Percentiles rank a stretch among this genome's conserved stretches.
phyloP scores from a whole-genome alignment of 2,113 vertebrate species.

The Ascaphus truei region DNA sequence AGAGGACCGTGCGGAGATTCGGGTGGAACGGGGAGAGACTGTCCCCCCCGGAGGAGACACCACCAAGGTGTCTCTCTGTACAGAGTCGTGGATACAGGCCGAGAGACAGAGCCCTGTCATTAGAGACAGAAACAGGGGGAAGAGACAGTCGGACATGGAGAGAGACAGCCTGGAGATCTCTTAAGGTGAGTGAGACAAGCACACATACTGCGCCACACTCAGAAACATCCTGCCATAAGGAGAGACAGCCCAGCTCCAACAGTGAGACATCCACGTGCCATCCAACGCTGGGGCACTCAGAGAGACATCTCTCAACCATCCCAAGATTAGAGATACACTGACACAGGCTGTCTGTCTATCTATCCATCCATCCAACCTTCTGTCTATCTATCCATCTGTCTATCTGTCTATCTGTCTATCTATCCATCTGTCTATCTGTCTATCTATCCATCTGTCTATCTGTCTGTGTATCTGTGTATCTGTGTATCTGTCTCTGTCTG shows the following conservation, averaged over 20 bases:
- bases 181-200: not conserved
- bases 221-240: not conserved
- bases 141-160: not conserved
- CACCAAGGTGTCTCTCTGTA: constrained; percentile 6
- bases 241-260: not conserved
- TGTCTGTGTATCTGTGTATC: too few relatives aligned
- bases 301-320: not conserved
- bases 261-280: not conserved
- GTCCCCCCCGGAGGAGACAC: not conserved
- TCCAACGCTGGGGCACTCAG: not conserved
- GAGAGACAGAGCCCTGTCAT: not conserved
- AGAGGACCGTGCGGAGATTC: not conserved
- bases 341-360: not conserved
- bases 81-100: constrained; percentile 6
- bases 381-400: too few relatives aligned
- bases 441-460: too few relatives aligned
- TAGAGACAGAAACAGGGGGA: not conserved
- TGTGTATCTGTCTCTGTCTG: too few relatives aligned
- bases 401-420: too few relatives aligned
- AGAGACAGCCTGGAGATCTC: not conserved
- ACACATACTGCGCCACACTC: not conserved
- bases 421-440: not conserved
- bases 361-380: too few relatives aligned
- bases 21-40: not conserved
- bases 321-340: not conserved